These are phyloP conservation scores for Panulirus ornatus DNA, from an alignment of 1,140 invertebrate genomes.

Conservation along the genomic window DNA sequence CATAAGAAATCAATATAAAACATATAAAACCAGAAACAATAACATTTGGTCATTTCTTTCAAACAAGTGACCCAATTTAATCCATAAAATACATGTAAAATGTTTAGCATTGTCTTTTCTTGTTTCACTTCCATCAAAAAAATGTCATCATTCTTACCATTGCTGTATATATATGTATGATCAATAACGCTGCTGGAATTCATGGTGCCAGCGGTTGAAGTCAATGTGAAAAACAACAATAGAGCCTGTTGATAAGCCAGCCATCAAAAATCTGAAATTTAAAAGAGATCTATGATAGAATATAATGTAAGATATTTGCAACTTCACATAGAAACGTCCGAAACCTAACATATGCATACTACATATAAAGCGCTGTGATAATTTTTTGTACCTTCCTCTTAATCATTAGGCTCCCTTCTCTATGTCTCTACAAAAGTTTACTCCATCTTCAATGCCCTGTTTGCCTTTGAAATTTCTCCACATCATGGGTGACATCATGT, in stretches of 20 bases:
- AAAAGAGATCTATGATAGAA: no score
- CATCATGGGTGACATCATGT: no score
- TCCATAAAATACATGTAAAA: background rate
- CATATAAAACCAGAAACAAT: conserved; percentile 11
- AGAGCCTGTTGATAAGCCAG: conserved; percentile 96
- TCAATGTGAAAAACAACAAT: conserved; percentile 99
- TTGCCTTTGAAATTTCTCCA: no score
- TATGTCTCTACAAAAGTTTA: background rate
- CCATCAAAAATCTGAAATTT: conserved; percentile 91
- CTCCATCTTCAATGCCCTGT: background rate
- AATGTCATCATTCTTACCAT: background rate
- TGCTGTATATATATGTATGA: background rate
- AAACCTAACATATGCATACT: no score
- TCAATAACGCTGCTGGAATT: conserved; percentile 91
- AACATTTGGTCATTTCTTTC: background rate
- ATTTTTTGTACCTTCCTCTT: background rate
- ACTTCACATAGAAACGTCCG: no score
- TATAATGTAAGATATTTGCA: no score
- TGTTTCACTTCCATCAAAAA: background rate
- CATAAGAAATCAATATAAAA: conserved; percentile 26
- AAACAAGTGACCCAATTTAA: background rate
- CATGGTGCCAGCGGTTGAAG: conserved; percentile 99
- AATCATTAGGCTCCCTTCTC: background rate
- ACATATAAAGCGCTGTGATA: no score
- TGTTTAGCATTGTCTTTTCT: conserved; percentile 16